Conservation (phyloP, 2,797 vertebrate genomes). For the Loris lydekkerianus region DNA sequence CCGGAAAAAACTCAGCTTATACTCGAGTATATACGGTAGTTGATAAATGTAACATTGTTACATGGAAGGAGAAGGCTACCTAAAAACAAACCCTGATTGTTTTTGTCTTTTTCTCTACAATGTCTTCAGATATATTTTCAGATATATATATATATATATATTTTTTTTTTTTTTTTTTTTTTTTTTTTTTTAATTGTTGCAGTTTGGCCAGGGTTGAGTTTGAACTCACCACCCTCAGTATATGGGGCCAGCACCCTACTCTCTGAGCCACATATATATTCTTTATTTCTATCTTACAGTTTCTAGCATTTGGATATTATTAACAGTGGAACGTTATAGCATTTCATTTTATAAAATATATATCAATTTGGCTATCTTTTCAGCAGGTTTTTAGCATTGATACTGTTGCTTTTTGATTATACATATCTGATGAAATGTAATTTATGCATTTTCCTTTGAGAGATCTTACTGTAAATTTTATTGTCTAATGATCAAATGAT, state of each 20-base stretch:
- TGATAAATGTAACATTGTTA: neutral
- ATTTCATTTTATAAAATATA: neutral
- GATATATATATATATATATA: neutral
- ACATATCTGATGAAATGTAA: neutral
- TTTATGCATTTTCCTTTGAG: slow-evolving; percentile 29
- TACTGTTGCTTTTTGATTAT: neutral
- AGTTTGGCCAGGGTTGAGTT: no score
- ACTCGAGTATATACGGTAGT: no score
- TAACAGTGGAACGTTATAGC: neutral
- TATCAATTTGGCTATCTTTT: neutral
- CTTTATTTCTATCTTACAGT: neutral
- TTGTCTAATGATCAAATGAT: neutral
- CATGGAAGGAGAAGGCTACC: neutral
- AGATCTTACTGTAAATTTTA: slow-evolving; percentile 21
- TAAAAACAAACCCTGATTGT: slow-evolving; percentile 22
- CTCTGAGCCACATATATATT: neutral
- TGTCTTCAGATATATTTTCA: neutral
- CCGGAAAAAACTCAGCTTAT: no score
- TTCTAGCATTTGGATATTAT: neutral
- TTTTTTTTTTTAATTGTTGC: no score
- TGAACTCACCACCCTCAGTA: no score
- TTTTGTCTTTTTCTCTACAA: neutral
- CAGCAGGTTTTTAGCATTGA: neutral
- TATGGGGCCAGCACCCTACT: no score
- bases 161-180: no score